Evolutionary conservation across 1,140 invertebrate species (phyloP).

Genomic region (Listronotus bonariensis): DNA sequence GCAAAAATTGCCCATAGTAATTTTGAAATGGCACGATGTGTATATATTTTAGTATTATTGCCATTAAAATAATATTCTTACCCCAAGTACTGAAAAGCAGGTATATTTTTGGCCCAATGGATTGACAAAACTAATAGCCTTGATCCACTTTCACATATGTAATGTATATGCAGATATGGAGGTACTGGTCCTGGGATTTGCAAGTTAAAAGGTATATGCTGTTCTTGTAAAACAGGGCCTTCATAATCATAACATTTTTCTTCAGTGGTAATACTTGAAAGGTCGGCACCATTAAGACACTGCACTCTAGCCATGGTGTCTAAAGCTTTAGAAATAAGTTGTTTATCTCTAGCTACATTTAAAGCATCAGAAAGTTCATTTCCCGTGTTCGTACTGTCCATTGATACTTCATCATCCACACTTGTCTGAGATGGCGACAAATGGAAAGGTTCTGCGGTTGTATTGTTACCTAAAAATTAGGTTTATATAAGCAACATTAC

Average conservation of each 20-base stretch:
- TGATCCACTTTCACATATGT: conserved; percentile 90
- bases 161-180: conserved; percentile 83
- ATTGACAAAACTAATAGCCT: conserved; percentile 86
- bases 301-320: conserved; percentile 71
- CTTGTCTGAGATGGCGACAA: conserved; percentile 55
- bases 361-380: conserved; percentile 63
- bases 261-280: conserved; percentile 38
- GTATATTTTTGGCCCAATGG: conserved; percentile 85
- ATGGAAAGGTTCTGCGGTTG: conserved; percentile 45
- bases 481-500: background rate
- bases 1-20: too few relatives aligned
- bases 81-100: conserved; percentile 80
- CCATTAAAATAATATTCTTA: conserved; percentile 52
- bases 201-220: conserved; percentile 75
- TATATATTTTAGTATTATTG: too few relatives aligned
- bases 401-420: conserved; percentile 66
- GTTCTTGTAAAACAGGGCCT: conserved; percentile 71
- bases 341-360: conserved; percentile 68
- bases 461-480: conserved; percentile 28
- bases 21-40: too few relatives aligned
- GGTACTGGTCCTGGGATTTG: conserved; percentile 82
- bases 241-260: conserved; percentile 55
- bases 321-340: conserved; percentile 74
- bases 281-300: conserved; percentile 50
- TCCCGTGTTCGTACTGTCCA: conserved; percentile 61